Evolutionary conservation across 2,113 vertebrate species (phyloP).

Genomic region (Peucedramus taeniatus): DNA sequence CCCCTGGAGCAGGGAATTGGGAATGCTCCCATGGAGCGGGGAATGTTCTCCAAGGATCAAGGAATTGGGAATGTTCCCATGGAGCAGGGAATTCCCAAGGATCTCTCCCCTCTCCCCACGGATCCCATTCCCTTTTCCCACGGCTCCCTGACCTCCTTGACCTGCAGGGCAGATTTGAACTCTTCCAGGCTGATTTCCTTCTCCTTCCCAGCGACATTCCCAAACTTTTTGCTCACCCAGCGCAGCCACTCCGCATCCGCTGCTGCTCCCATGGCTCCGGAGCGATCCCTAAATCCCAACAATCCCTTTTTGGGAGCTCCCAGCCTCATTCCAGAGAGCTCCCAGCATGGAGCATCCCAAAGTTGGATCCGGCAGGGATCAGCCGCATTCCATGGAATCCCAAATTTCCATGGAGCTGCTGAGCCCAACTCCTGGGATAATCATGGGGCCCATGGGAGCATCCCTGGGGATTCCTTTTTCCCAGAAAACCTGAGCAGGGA

Average conservation of each 20-base stretch:
- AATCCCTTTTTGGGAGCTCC: background rate
- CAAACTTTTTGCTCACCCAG: slow-evolving; percentile 83
- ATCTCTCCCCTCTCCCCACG: rapidly evolving
- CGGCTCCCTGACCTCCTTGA: slow-evolving; percentile 82
- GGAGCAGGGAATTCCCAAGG: too few species aligned
- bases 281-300: background rate
- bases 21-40: too few species aligned
- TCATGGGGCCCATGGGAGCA: background rate
- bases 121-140: background rate
- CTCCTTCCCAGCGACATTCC: slow-evolving; percentile 79
- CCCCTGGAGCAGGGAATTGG: too few species aligned
- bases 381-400: background rate
- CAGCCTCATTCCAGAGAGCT: background rate
- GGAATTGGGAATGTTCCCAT: too few species aligned
- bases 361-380: background rate
- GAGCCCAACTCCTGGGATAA: background rate
- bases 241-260: slow-evolving; percentile 83
- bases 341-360: background rate
- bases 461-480: background rate
- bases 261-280: slow-evolving; percentile 65
- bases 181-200: slow-evolving; percentile 80
- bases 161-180: slow-evolving; percentile 82
- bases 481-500: background rate
- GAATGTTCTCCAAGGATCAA: too few species aligned
- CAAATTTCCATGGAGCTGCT: background rate